Percentiles rank a stretch among this genome's conserved stretches.
Conservation (phyloP, 2,113 vertebrate species). For the Rhynchopsitta pachyrhyncha region DNA sequence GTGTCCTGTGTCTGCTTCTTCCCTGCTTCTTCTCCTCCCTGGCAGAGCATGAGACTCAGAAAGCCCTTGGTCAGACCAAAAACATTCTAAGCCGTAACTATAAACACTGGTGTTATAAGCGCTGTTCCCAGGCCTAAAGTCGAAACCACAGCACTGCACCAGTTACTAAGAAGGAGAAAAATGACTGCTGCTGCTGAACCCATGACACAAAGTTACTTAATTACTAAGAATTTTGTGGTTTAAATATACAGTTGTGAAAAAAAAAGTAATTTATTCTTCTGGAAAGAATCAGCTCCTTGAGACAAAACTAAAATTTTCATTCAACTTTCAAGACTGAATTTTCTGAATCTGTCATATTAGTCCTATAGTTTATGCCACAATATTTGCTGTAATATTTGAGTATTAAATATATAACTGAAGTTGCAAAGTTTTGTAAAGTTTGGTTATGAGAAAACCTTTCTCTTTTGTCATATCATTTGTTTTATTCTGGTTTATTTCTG, state of each 20-base stretch:
- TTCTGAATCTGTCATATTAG: not conserved
- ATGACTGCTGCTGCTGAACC: too few relatives aligned
- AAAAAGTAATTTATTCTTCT: not conserved
- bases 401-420: not conserved
- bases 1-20: too few relatives aligned
- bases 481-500: not conserved
- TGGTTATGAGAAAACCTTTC: accelerated
- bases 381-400: not conserved
- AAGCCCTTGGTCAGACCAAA: too few relatives aligned
- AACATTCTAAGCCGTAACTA: too few relatives aligned
- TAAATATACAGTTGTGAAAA: not conserved
- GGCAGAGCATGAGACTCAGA: too few relatives aligned
- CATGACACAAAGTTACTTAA: not conserved
- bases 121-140: too few relatives aligned
- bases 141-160: too few relatives aligned
- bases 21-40: too few relatives aligned
- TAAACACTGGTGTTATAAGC: too few relatives aligned
- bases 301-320: not conserved
- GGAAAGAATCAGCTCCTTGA: not conserved
- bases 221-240: not conserved
- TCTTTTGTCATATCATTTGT: not conserved
- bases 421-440: not conserved
- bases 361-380: not conserved
- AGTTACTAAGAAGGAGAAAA: too few relatives aligned
- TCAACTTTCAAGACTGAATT: not conserved